Percentiles rank a stretch among this genome's conserved stretches.
Evolutionary conservation across 1,140 invertebrate genomes (phyloP).

Genomic region (Medauroidea extradentata): DNA sequence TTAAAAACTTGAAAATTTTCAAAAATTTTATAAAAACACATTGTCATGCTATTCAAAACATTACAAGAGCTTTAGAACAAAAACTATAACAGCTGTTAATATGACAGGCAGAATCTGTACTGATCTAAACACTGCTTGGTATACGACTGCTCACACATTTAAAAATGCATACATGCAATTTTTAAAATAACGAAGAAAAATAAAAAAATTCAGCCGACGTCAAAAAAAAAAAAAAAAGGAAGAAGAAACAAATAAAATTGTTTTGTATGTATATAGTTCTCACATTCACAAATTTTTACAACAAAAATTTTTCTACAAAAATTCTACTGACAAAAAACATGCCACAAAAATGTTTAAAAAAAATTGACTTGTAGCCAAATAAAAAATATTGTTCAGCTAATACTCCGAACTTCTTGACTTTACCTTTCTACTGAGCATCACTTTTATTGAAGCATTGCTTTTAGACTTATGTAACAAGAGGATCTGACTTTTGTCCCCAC

Average conservation of each 20-base stretch:
- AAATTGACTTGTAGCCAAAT: not conserved
- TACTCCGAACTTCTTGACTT: not conserved
- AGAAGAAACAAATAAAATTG: too few relatives aligned
- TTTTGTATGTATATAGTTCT: not conserved
- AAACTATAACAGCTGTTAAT: too few relatives aligned
- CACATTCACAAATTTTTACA: constrained; percentile 14
- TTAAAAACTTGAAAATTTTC: too few relatives aligned
- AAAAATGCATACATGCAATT: constrained; percentile 19
- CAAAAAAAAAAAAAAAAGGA: too few relatives aligned
- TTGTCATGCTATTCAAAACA: too few relatives aligned
- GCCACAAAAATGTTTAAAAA: constrained; percentile 16
- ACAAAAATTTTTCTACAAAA: constrained; percentile 16
- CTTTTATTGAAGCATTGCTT: constrained; percentile 1
- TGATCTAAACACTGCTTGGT: constrained; percentile 14
- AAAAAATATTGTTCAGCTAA: constrained; percentile 6
- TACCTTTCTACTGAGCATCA: constrained; percentile 5
- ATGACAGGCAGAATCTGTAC: constrained; percentile 12
- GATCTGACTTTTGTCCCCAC: constrained; percentile 6
- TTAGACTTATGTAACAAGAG: constrained; percentile 1
- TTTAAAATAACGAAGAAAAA: constrained; percentile 3
- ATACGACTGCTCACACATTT: constrained; percentile 14
- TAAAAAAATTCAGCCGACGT: constrained; percentile 1
- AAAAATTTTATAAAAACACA: too few relatives aligned
- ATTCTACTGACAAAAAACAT: constrained; percentile 17
- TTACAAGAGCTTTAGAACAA: too few relatives aligned